Conservation (phyloP, 1,140 invertebrate genomes). For the Trachymyrmex septentrionalis region DNA sequence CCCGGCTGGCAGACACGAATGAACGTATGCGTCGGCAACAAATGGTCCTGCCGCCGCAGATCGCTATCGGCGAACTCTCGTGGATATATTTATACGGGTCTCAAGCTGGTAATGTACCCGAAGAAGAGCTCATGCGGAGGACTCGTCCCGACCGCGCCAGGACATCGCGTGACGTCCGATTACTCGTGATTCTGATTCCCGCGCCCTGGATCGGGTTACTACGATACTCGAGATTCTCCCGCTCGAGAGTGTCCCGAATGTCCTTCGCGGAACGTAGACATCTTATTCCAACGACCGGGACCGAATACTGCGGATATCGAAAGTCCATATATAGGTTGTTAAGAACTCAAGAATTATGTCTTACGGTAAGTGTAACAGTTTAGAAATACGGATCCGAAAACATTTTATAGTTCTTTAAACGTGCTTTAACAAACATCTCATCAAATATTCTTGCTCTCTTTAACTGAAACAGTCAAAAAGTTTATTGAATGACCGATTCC, state of each 20-base stretch:
- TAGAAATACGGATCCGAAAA: not conserved
- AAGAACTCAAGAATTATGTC: not conserved
- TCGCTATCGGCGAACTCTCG: constrained; percentile 81
- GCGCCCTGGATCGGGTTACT: constrained; percentile 68
- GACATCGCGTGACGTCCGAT: constrained; percentile 59
- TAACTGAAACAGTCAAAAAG: not conserved
- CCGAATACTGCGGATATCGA: constrained; percentile 22
- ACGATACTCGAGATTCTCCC: constrained; percentile 50
- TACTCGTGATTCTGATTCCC: constrained; percentile 64
- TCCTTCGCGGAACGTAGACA: constrained; percentile 64
- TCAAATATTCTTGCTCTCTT: not conserved
- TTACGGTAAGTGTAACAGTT: not conserved
- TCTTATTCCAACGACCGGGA: constrained; percentile 51
- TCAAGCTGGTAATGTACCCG: constrained; percentile 80
- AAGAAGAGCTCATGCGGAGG: constrained; percentile 66
- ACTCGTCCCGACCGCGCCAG: constrained; percentile 19
- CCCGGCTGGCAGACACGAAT: constrained; percentile 70
- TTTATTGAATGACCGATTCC: not conserved
- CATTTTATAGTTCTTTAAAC: not conserved
- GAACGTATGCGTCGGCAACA: constrained; percentile 81
- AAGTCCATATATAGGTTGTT: not conserved
- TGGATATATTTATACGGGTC: constrained; percentile 82
- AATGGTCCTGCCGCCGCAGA: constrained; percentile 83
- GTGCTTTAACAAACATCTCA: not conserved
- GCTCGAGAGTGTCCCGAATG: constrained; percentile 42